Conservation (phyloP, 2,113 vertebrate genomes). For the Ciconia boyciana region DNA sequence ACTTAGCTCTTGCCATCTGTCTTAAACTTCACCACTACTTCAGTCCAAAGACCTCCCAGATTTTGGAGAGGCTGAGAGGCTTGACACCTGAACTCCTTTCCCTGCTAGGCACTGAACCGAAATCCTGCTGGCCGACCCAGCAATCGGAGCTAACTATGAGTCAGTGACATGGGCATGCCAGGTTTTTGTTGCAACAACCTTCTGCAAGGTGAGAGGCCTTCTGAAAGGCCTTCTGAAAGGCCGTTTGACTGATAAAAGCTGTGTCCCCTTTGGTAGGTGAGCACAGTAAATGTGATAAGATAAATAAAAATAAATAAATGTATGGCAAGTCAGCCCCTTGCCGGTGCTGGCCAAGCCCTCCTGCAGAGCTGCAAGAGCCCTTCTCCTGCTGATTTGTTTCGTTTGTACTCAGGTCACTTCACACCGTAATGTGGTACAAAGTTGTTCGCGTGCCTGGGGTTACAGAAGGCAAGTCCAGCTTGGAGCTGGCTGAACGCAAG, state of each 20-base stretch:
- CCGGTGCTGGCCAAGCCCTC: background rate
- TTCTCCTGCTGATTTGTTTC: background rate
- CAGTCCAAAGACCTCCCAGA: background rate
- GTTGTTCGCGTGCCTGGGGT: background rate
- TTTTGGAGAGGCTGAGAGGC: background rate
- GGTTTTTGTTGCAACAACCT: background rate
- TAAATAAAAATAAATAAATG: slow-evolving; percentile 9
- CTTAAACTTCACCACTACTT: background rate
- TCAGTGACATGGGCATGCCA: too few species aligned
- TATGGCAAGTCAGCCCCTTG: background rate
- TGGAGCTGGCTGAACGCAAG: background rate
- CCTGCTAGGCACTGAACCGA: background rate
- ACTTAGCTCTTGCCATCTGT: background rate
- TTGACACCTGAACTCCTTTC: background rate
- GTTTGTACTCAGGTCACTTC: background rate
- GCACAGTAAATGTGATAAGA: background rate
- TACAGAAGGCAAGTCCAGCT: background rate
- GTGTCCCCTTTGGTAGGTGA: background rate
- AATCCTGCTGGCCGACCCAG: background rate
- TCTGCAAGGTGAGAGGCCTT: background rate
- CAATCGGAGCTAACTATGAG: fast-evolving
- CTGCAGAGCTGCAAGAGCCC: background rate
- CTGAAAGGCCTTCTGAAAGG: too few species aligned
- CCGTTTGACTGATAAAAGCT: background rate
- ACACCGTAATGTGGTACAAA: background rate